Evolutionary conservation across 2,113 vertebrate genomes (phyloP), one percentile per base, ranked within the genome.

Genomic region (Ahaetulla prasina): DNA sequence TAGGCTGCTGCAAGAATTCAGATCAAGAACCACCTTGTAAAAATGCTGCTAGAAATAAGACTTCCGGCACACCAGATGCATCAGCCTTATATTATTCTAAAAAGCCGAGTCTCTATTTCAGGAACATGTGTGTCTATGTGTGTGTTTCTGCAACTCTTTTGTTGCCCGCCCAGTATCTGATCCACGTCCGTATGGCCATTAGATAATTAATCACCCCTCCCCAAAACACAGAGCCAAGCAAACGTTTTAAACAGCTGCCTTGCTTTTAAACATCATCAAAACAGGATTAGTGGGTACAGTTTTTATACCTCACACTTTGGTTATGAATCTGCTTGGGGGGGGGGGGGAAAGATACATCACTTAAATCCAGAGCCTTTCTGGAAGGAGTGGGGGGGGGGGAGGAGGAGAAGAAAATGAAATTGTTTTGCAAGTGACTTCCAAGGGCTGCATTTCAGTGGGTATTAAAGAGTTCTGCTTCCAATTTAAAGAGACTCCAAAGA

Each of bases 311-410:
- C n/a, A 8, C 35, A 0, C n/a, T 39, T 80, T 80, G n/a, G n/a
- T 39, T 57, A 14, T 74, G 16, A 80, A 39, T 80, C 35, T 20
- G 68, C 2, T 80, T 20, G 35, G 10, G 10, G 1, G 20, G 6
- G 20, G 6, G 0, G 3, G 20, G 20, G 20, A 74, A 20, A 80
- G 7, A 39, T 20, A 39, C 35, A 80, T 18, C n/a, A 39, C 16
- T 80, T 39, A 18, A 80, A 39, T 80, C 68, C 68, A 39, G 68
- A n/a, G 30, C 30, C 30, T 68, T 68, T 11, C 11, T 68, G 60
- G 30, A 80, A 18, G 5, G 2, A 0, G 7, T 1, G 5, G 60
- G 0, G 30, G 1, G 2, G 14, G 30, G 4, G 30, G n/a, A 2
- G 27, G 10, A 3, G 3, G 25, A 27, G 9, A n/a, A 63, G 27